Conservation (phyloP, 2,113 vertebrate genomes). For the Sander vitreus region DNA sequence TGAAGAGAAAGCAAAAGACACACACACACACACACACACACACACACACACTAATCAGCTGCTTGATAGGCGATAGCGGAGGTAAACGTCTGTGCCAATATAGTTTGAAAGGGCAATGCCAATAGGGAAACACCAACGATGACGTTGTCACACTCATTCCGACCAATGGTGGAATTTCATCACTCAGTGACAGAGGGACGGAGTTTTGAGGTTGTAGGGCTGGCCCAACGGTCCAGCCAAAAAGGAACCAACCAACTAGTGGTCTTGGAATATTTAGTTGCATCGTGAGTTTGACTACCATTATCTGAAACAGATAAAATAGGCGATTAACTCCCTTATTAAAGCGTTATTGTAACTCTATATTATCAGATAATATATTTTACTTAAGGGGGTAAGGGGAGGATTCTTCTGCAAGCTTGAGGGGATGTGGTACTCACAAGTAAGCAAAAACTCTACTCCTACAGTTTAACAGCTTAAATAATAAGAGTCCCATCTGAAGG, state of each 20-base stretch:
- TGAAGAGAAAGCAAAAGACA: too few relatives aligned
- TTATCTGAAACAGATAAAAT: neutral
- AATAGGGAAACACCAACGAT: too few relatives aligned
- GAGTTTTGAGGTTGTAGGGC: too few relatives aligned
- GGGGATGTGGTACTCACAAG: neutral
- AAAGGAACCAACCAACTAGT: neutral
- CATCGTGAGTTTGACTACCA: neutral
- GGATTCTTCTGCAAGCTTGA: neutral
- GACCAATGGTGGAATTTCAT: too few relatives aligned
- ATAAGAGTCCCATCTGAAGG: neutral
- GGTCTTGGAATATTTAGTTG: neutral
- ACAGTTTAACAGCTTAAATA: neutral
- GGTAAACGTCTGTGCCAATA: too few relatives aligned
- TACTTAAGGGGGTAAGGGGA: neutral
- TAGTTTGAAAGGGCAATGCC: too few relatives aligned
- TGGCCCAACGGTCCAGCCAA: neutral
- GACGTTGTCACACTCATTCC: too few relatives aligned
- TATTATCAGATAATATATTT: slow-evolving; percentile 1
- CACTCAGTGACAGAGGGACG: too few relatives aligned
- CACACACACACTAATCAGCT: too few relatives aligned
- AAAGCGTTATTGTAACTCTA: slow-evolving; percentile 1
- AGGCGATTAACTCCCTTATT: neutral
- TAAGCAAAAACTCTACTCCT: neutral
- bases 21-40: too few relatives aligned
- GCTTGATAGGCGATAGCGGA: too few relatives aligned